Percentiles rank a stretch among this genome's conserved stretches.
phyloP scores from a whole-genome alignment of 1,140 invertebrate species.

The Cylas formicarius region DNA sequence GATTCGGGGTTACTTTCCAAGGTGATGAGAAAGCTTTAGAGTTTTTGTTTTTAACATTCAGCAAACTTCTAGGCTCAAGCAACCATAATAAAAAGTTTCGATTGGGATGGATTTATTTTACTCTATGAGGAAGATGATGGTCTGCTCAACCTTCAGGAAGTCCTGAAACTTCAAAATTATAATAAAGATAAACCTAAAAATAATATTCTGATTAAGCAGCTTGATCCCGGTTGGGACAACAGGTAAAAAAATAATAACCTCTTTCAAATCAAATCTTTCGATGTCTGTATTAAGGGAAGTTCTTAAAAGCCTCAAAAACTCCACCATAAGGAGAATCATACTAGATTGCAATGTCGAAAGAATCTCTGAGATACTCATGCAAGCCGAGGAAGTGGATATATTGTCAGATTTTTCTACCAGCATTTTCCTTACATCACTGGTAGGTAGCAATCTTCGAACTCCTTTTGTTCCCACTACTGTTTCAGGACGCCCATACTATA shows the following conservation, averaged over 20 bases:
- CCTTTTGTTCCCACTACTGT: slow-evolving; percentile 4
- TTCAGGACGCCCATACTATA: slow-evolving; percentile 35
- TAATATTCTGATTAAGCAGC: slow-evolving; percentile 45
- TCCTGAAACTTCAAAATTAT: slow-evolving; percentile 60
- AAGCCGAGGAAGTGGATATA: slow-evolving; percentile 75
- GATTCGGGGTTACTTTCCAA: slow-evolving; percentile 57
- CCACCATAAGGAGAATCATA: slow-evolving; percentile 65
- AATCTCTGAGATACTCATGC: slow-evolving; percentile 58
- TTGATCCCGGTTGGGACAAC: slow-evolving; percentile 55
- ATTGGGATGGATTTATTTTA: slow-evolving; percentile 71
- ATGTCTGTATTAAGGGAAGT: slow-evolving; percentile 48
- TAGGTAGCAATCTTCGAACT: slow-evolving; percentile 39
- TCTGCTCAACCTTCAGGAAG: slow-evolving; percentile 72
- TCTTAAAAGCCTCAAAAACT: slow-evolving; percentile 66
- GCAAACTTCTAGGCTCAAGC: slow-evolving; percentile 50
- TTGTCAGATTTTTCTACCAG: slow-evolving; percentile 59
- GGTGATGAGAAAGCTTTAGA: slow-evolving; percentile 43
- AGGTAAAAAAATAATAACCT: slow-evolving; percentile 30
- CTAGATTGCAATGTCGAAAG: slow-evolving; percentile 67
- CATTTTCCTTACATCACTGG: slow-evolving; percentile 51
- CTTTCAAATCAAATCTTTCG: background rate
- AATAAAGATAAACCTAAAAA: slow-evolving; percentile 44
- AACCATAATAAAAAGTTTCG: slow-evolving; percentile 62
- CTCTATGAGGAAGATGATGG: slow-evolving; percentile 74
- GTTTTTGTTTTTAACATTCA: background rate